phyloP scores from a whole-genome alignment of 2,888 invertebrate species.

The Heliconius sara region DNA sequence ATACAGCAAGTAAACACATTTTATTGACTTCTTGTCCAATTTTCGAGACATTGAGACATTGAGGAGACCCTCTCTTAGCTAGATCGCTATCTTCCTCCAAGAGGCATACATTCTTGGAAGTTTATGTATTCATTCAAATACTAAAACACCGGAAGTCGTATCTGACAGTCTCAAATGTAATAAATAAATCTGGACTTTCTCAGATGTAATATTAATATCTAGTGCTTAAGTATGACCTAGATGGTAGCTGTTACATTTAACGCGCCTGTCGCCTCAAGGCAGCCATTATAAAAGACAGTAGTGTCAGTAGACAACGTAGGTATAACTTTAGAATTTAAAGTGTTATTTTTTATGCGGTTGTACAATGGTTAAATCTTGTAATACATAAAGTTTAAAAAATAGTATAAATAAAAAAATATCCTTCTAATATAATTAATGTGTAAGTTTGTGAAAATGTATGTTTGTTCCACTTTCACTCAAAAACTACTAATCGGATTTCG shows the following conservation, averaged over 20 bases:
- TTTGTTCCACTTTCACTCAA: no score
- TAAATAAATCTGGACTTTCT: constrained; percentile 51
- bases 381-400: neutral
- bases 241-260: constrained; percentile 50
- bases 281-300: constrained; percentile 30
- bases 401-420: no score
- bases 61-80: no score
- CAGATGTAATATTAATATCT: constrained; percentile 46
- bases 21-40: no score
- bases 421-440: no score
- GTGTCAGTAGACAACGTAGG: neutral
- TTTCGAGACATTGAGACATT: no score
- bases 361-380: neutral
- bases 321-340: neutral
- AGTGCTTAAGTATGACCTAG: constrained; percentile 46
- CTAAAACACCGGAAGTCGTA: constrained; percentile 39
- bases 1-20: no score
- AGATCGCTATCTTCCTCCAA: no score
- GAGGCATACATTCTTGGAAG: neutral
- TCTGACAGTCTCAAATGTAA: constrained; percentile 29
- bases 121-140: constrained; percentile 8
- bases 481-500: no score
- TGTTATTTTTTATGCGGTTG: neutral
- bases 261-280: constrained; percentile 44
- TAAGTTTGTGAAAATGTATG: no score